Conservation (phyloP, 2,797 vertebrate genomes). For the Phrynocephalus vlangalii region DNA sequence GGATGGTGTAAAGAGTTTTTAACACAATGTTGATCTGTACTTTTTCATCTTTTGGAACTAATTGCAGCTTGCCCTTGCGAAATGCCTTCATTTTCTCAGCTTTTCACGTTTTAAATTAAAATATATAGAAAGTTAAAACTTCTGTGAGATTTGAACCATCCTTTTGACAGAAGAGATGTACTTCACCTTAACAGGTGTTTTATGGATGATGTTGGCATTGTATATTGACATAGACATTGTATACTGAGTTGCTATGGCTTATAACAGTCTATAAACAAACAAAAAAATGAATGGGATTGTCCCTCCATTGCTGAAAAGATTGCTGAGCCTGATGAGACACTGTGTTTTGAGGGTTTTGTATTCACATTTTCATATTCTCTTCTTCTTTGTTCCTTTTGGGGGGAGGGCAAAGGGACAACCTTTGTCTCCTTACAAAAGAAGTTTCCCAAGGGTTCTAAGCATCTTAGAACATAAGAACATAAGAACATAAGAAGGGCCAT, state of each 20-base stretch:
- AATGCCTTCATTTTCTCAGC: not conserved
- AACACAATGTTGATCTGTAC: not conserved
- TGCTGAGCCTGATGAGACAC: not conserved
- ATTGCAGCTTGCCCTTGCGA: not conserved
- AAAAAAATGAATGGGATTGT: no score
- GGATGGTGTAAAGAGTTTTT: not conserved
- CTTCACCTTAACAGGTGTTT: not conserved
- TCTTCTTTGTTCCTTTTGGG: not conserved
- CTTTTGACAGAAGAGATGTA: not conserved
- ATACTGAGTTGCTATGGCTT: no score
- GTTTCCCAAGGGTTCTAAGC: not conserved
- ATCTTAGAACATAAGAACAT: no score
- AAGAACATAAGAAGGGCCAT: no score
- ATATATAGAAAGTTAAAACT: not conserved
- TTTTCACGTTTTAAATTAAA: not conserved
- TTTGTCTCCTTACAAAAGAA: no score
- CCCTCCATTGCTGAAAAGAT: not conserved
- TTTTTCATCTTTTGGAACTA: not conserved
- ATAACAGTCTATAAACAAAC: no score
- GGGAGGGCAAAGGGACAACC: no score
- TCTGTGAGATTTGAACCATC: not conserved
- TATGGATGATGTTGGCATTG: no score
- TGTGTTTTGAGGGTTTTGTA: not conserved
- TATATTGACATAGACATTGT: no score
- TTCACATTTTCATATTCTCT: not conserved